Base-by-base conservation (phyloP, 1,140 invertebrate genomes). In the Brachionus angularis region DNA sequence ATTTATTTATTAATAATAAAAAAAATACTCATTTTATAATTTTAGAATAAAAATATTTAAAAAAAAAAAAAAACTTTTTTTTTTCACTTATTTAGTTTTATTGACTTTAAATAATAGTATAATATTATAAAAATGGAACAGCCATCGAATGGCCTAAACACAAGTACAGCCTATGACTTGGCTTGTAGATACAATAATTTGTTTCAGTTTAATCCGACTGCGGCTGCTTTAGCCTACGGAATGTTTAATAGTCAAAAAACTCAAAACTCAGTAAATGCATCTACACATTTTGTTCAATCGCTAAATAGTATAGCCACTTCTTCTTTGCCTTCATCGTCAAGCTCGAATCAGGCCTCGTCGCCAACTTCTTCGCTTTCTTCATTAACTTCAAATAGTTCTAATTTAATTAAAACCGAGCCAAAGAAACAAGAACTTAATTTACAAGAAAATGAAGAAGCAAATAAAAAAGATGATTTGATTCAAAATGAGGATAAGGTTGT, bases 191-290 rank as follows among this genome's bases (percentile, higher is more conserved):
- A 67, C 31, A 67, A 47, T 33, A 67, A 46, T 33, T 18, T 67
- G 42, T 67, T 67, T 47, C 62, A 67, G 31, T 67, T 47, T 33
- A 67, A 42, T 34, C 42, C 62, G 42, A 39, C 61, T 10, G 61
- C 61, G 2, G 61, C 61, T 8, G 62, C 62, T 7, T 39, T 42
- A 8, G 62, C 42, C 5, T 67, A 67, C 29, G 42, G 42, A 21
- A 47, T 67, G 47, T 50, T 67, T 33, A 46, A 46, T 33, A 67
- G 27, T 31, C 12, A n/a, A n/a, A n/a, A n/a, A n/a, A n/a, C n/a
- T n/a, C n/a, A n/a, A n/a, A n/a, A n/a, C n/a, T n/a, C n/a, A n/a
- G n/a, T n/a, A n/a, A n/a, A n/a, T n/a, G n/a, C n/a, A n/a, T n/a
- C n/a, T n/a, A n/a, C n/a, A n/a, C n/a, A n/a, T n/a, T n/a, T n/a